Base-by-base conservation (phyloP, 2,888 invertebrate genomes). In the Alloscopus bannaensis region DNA sequence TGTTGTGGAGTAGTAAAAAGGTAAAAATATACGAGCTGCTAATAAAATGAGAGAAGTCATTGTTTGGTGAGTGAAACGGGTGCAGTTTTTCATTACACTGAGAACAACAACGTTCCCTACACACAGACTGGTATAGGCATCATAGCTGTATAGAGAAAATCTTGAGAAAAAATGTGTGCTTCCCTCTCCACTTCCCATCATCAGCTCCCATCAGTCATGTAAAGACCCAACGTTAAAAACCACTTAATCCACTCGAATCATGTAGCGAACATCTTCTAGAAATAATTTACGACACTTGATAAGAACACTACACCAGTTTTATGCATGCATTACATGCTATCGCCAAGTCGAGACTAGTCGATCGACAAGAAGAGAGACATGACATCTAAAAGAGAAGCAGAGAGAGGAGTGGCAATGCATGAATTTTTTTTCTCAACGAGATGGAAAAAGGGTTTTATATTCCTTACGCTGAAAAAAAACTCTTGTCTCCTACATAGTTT, bases 191-290 rank as follows among this genome's bases (percentile, higher is more conserved):
- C 6, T 18, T 6, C 31, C 22, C 31, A 66, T 66, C 52, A 50
- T 36, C 50, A 66, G 52, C 36, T 50, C 50, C 66, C 50, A 66
- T 66, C 66, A 66, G 66, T 66, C 66, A 66, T 66, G 66, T 22
- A 36, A 52, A 66, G 62, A 62, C 62, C 42, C 24, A 42, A 66
- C 29, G 52, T 66, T 66, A 66, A 52, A 52, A 66, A 52, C 66
- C 66, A 52, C 62, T 66, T 66, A 66, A 52, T 66, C 50, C 66
- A 66, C 52, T 66, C 31, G 66, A 66, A 66, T 31, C 52, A 66
- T 66, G 50, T 62, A 40, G 20, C 24, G 40, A 42, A 62, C 62
- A 66, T 66, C 52, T 66, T 22, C 66, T 66, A 52, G 24, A 66
- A 52, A 66, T 66, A 66, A 66, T 66, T 66, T 66, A 66, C 52